Evolutionary conservation across 1,140 invertebrate species (phyloP).

Genomic region (Chrysomallon squamiferum): DNA sequence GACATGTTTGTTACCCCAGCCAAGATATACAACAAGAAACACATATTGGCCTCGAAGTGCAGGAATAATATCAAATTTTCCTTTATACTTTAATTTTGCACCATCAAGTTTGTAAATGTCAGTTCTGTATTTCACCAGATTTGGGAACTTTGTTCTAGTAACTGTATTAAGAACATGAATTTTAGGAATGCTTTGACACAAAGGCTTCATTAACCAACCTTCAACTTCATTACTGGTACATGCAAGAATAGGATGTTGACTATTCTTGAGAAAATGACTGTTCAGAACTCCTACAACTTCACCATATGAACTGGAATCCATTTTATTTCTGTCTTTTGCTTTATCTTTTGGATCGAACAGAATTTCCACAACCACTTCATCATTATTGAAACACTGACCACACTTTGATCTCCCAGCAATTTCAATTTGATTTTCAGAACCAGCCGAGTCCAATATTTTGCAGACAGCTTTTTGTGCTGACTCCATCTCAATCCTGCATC

Average conservation of each 20-base stretch:
- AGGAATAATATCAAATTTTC: constrained; percentile 15
- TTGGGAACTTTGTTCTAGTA: constrained; percentile 10
- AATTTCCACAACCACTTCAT: constrained; percentile 54
- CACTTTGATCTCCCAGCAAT: constrained; percentile 47
- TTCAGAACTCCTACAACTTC: constrained; percentile 41
- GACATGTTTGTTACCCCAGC: constrained; percentile 22
- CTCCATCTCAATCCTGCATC: constrained; percentile 35
- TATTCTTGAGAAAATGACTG: constrained; percentile 21
- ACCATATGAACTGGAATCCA: constrained; percentile 22
- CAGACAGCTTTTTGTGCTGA: constrained; percentile 29
- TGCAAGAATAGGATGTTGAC: constrained; percentile 38
- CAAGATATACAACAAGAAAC: constrained; percentile 34
- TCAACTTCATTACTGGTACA: constrained; percentile 43
- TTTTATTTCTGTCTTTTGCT: background rate
- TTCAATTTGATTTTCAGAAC: constrained; percentile 28
- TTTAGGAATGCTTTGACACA: constrained; percentile 52
- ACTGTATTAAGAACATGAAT: constrained; percentile 35
- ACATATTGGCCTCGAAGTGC: constrained; percentile 15
- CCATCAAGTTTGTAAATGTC: constrained; percentile 17
- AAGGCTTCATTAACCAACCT: constrained; percentile 44
- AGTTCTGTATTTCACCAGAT: constrained; percentile 9
- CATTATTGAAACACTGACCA: constrained; percentile 46
- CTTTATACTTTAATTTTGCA: constrained; percentile 5
- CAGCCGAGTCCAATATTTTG: constrained; percentile 18
- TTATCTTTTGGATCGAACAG: constrained; percentile 16